Conservation (phyloP, 2,888 invertebrate genomes). For the Leucozona laternaria region DNA sequence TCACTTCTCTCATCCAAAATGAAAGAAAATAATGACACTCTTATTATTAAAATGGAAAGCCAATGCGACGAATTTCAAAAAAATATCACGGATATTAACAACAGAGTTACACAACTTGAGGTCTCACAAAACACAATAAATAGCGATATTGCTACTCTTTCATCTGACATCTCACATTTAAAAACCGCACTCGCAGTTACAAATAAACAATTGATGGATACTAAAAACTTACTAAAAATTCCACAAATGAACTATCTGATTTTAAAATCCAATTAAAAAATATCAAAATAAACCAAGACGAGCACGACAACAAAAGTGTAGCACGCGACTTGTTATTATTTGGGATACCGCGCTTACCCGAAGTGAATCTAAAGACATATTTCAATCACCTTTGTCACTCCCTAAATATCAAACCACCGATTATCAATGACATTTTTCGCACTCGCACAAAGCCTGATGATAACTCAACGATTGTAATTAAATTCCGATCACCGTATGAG, state of each 20-base stretch:
- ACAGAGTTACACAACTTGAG: not conserved
- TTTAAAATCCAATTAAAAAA: not conserved
- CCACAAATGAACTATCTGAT: not conserved
- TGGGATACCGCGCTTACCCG: not conserved
- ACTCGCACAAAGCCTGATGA: not conserved
- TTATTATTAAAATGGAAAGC: conserved; percentile 6
- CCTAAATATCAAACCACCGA: not conserved
- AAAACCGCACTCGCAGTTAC: no score
- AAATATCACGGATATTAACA: not conserved
- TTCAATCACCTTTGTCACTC: conserved; percentile 2
- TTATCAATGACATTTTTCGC: not conserved
- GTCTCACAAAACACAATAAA: no score
- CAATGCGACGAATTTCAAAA: conserved; percentile 11
- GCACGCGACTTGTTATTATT: conserved; percentile 3
- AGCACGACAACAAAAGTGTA: not conserved
- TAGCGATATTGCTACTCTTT: no score
- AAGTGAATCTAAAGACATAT: not conserved
- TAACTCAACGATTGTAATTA: not conserved
- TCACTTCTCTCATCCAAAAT: not conserved
- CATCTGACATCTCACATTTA: no score
- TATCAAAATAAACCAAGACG: not conserved
- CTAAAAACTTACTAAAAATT: not conserved
- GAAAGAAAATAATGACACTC: not conserved
- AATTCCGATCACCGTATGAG: conserved; percentile 7
- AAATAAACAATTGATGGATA: not conserved